Evolutionary conservation across 2,797 vertebrate species (phyloP), one percentile per base, ranked within the genome.

Genomic region (Enoplosus armatus): DNA sequence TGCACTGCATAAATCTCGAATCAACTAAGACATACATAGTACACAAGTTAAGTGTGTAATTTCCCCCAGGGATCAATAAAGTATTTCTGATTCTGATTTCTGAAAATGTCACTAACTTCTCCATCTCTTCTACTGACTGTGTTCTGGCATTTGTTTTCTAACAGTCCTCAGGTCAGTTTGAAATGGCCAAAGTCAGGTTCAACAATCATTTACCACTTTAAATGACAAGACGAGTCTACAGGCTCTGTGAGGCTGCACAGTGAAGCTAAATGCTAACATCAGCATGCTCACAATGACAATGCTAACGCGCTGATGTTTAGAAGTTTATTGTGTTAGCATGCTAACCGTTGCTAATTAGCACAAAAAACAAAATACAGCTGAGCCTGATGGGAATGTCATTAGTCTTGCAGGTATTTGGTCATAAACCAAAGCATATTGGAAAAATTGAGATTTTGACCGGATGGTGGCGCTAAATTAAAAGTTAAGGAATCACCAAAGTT

Each of bases 161-260:
- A 91, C 90, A 91, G 89, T 92, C 86, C 79, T 89, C 53, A 33
- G 82, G 79, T 90, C 79, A 81, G 72, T 85, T 89, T 84, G 47
- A 85, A 81, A 79, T 75, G 66, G 86, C 71, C 68, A 85, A 78
- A 77, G 80, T 87, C 78, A 75, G 72, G 81, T 65, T 66, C n/a
- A n/a, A 70, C 83, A 78, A 61, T 65, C 22, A 6, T 51, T 73
- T 63, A 68, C 45, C 62, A 72, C 43, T 45, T 24, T 29, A 50
- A 68, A 50, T 68, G 63, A 24, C 5, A 9, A n/a, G 14, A 26
- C 33, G 18, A 54, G 54, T 67, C 24, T 48, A 12, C 27, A 43
- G 18, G 43, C 58, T 47, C 18, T 10, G 26, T 53, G 55, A 22
- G n/a, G 54, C 74, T 45, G 18, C 12, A 37, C 16, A 18, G 20